Conservation (phyloP, 2,113 vertebrate species). For the Bufo gargarizans region DNA sequence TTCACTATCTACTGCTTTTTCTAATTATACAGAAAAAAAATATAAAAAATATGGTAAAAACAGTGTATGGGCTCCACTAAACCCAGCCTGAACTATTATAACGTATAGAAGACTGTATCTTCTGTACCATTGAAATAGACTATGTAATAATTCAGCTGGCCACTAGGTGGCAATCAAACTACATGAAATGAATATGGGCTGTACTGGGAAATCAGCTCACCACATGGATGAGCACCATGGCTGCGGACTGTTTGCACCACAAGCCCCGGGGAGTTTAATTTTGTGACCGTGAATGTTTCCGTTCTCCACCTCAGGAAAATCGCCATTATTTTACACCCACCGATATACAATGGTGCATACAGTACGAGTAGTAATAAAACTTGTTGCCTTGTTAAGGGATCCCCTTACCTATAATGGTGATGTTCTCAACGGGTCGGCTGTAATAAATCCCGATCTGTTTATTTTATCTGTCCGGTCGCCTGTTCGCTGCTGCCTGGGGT, state of each 20-base stretch:
- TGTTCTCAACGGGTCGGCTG: background rate
- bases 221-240: too few species aligned
- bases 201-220: too few species aligned
- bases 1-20: too few species aligned
- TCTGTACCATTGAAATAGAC: background rate
- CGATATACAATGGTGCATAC: background rate
- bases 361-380: background rate
- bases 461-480: background rate
- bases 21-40: too few species aligned
- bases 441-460: background rate
- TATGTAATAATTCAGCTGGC: background rate
- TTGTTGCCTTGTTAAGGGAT: background rate
- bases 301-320: background rate
- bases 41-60: too few species aligned
- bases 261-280: background rate
- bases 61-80: too few species aligned
- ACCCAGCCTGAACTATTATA: too few species aligned
- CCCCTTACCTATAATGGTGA: background rate
- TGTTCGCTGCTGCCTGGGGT: background rate
- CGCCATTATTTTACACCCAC: background rate
- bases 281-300: background rate
- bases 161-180: conserved; percentile 34
- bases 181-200: background rate
- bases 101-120: background rate
- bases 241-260: background rate